Evolutionary conservation across 1,140 invertebrate genomes (phyloP).

Genomic region (Agrilus planipennis): DNA sequence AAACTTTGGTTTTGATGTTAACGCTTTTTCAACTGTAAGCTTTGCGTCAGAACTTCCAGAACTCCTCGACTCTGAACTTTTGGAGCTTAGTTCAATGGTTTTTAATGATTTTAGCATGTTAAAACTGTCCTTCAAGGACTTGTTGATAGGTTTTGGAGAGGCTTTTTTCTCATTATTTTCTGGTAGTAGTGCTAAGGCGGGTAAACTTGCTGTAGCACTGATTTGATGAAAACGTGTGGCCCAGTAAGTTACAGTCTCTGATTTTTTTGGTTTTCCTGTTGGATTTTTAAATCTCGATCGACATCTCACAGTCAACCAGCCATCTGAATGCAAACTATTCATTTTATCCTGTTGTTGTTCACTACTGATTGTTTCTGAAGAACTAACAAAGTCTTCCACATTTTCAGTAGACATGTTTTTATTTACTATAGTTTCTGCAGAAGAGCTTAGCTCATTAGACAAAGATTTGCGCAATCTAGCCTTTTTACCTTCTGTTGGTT

Average conservation of each 20-base stretch:
- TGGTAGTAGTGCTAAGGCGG: conserved; percentile 41
- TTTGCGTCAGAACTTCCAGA: neutral
- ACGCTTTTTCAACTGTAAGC: conserved; percentile 28
- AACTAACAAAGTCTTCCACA: conserved; percentile 43
- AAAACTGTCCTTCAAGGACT: conserved; percentile 29
- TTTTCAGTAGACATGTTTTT: conserved; percentile 39
- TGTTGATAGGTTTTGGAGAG: conserved; percentile 21
- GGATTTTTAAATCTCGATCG: conserved; percentile 36
- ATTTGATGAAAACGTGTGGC: conserved; percentile 52
- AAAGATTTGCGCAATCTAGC: conserved; percentile 18
- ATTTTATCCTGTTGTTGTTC: conserved; percentile 38
- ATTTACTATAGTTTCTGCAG: conserved; percentile 41
- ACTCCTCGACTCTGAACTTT: conserved; percentile 3
- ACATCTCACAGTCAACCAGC: conserved; percentile 54
- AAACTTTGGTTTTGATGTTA: conserved; percentile 13
- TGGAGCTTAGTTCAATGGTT: conserved; percentile 17
- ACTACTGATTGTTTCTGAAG: conserved; percentile 40
- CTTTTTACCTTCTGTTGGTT: neutral
- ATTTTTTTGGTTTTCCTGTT: conserved; percentile 24
- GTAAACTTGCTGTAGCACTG: conserved; percentile 51
- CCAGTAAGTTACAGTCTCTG: conserved; percentile 41
- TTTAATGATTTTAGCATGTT: conserved; percentile 42
- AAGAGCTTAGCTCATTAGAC: conserved; percentile 32
- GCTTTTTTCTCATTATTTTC: conserved; percentile 28
- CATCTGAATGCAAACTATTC: conserved; percentile 42